These are phyloP conservation scores for Furcula furcula DNA, from an alignment of 2,888 invertebrate genomes.

Conservation along the genomic window DNA sequence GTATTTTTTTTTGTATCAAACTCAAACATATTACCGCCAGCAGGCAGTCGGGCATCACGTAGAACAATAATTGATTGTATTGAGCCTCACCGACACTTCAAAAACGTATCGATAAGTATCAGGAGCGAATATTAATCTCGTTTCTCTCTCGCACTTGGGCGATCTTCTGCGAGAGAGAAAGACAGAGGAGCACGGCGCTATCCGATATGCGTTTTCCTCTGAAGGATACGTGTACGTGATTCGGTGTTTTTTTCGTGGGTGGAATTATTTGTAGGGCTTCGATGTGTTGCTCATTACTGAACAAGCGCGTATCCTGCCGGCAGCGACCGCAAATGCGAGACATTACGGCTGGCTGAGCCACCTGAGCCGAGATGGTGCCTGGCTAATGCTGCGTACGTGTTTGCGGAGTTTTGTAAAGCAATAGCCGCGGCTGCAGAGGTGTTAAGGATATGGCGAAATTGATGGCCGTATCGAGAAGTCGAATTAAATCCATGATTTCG, in stretches of 20 bases:
- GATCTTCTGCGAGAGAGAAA: constrained; percentile 37
- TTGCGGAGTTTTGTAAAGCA: constrained; percentile 43
- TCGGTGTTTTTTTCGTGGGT: constrained; percentile 79
- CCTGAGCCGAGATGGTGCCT: constrained; percentile 58
- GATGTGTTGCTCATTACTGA: constrained; percentile 79
- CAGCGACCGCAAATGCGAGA: constrained; percentile 76
- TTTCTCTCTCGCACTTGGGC: constrained; percentile 43
- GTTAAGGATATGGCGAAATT: constrained; percentile 8
- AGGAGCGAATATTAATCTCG: constrained; percentile 56
- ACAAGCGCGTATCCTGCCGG: constrained; percentile 77
- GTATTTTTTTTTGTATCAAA: constrained; percentile 53
- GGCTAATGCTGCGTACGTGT: constrained; percentile 62
- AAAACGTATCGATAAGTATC: constrained; percentile 57
- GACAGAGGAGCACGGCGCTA: constrained; percentile 58
- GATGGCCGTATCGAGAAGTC: constrained; percentile 1
- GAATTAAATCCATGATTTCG: no score
- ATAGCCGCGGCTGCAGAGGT: constrained; percentile 28
- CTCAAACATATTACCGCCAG: constrained; percentile 64
- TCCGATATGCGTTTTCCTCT: constrained; percentile 79
- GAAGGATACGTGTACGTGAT: constrained; percentile 78
- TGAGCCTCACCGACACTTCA: constrained; percentile 68
- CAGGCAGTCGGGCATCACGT: constrained; percentile 71
- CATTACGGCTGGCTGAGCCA: constrained; percentile 62
- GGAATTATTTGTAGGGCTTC: constrained; percentile 81
- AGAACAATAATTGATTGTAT: constrained; percentile 78